Conservation (phyloP, 1,140 invertebrate genomes). For the Harpegnathos saltator region DNA sequence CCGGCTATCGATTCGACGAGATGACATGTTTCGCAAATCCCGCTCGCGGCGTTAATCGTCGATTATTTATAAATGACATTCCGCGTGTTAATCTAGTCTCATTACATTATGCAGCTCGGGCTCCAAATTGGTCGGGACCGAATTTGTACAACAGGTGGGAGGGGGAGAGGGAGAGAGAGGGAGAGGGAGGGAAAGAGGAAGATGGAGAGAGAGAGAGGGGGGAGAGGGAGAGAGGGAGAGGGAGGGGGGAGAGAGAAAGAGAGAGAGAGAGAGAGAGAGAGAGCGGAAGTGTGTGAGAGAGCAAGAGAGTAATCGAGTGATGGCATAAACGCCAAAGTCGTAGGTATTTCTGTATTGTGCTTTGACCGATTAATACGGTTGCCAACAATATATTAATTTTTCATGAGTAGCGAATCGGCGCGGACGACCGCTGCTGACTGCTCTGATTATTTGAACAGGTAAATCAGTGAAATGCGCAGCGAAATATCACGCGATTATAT, state of each 20-base stretch:
- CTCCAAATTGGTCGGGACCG: constrained; percentile 12
- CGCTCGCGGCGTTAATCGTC: background rate
- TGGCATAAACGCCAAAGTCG: background rate
- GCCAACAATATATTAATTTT: constrained; percentile 1
- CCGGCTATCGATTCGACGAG: constrained; percentile 12
- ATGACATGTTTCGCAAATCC: background rate
- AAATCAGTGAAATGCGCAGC: background rate
- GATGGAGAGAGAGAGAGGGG: too few relatives aligned
- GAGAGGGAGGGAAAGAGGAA: too few relatives aligned
- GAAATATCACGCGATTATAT: background rate
- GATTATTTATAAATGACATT: constrained; percentile 47
- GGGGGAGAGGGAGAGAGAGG: too few relatives aligned
- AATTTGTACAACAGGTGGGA: constrained; percentile 11
- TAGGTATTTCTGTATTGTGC: constrained; percentile 9
- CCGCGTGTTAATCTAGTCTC: constrained; percentile 9
- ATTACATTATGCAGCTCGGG: constrained; percentile 8
- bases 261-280: too few relatives aligned
- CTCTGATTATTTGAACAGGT: background rate
- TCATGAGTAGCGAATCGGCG: background rate
- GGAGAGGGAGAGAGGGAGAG: background rate
- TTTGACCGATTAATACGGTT: constrained; percentile 1
- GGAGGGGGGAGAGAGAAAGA: background rate
- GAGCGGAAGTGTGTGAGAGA: too few relatives aligned
- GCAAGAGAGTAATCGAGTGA: background rate
- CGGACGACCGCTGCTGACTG: background rate